Conservation (phyloP, 2,888 invertebrate genomes). For the Cryptocephalus primarius region DNA sequence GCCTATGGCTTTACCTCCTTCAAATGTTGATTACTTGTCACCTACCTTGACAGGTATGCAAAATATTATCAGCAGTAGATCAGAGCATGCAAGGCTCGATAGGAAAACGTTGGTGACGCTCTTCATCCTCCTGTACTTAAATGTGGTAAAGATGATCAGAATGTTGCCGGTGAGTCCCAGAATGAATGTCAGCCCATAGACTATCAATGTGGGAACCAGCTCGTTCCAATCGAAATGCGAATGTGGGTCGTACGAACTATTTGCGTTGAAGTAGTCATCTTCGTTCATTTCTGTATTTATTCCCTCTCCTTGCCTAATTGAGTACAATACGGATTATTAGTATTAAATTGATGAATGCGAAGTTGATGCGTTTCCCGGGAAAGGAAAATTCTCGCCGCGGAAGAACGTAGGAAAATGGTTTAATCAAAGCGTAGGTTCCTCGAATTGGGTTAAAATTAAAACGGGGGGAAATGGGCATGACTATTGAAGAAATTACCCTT, state of each 20-base stretch:
- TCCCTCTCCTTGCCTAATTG: not conserved
- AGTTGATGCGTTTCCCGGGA: too few species aligned
- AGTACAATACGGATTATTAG: too few species aligned
- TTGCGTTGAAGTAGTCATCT: constrained; percentile 19
- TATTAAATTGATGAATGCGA: too few species aligned
- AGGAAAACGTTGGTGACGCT: constrained; percentile 58
- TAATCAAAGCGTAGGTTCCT: too few species aligned
- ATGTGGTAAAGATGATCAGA: constrained; percentile 47
- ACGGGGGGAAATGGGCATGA: too few species aligned
- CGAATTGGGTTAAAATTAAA: too few species aligned
- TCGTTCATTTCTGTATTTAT: constrained; percentile 2
- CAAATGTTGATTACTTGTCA: not conserved
- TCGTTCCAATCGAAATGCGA: constrained; percentile 43
- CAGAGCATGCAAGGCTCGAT: constrained; percentile 56
- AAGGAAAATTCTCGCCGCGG: too few species aligned
- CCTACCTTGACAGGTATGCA: constrained; percentile 63
- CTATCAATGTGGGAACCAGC: constrained; percentile 43
- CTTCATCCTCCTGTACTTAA: constrained; percentile 44
- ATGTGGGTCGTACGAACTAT: constrained; percentile 40
- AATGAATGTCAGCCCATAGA: constrained; percentile 49
- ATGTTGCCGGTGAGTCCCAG: constrained; percentile 49
- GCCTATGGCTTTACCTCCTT: too few species aligned
- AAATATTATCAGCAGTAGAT: constrained; percentile 54
- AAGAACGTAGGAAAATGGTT: too few species aligned
- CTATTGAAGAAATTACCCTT: too few species aligned